A percentile compares a stretch with the other conserved stretches of the same genome.
Evolutionary conservation across 2,797 vertebrate genomes (phyloP).

Genomic region (Perodicticus potto): DNA sequence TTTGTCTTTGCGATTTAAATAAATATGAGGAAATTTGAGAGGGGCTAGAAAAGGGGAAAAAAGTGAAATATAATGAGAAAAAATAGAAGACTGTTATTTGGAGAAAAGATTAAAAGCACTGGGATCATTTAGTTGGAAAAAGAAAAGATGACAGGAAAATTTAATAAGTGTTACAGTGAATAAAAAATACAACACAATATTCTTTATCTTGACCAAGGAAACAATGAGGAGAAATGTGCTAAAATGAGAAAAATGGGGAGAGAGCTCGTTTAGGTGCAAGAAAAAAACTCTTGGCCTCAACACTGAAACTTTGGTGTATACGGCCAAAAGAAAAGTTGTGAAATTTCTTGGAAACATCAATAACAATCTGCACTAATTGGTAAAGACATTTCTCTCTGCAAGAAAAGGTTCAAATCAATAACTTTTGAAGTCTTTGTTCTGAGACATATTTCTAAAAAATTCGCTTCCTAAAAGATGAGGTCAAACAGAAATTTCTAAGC

Average conservation of each 20-base stretch:
- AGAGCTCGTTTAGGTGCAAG: constrained; percentile 38
- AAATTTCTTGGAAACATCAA: constrained; percentile 76
- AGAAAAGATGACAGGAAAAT: not conserved
- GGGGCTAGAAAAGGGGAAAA: not conserved
- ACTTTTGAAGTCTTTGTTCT: constrained; percentile 16
- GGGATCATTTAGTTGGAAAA: constrained; percentile 16
- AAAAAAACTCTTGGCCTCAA: constrained; percentile 57
- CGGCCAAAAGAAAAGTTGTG: constrained; percentile 64
- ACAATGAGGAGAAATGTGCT: constrained; percentile 36
- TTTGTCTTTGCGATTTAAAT: constrained; percentile 45
- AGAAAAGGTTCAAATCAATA: constrained; percentile 31
- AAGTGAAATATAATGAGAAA: constrained; percentile 9
- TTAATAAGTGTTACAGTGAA: not conserved
- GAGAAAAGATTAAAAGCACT: constrained; percentile 41
- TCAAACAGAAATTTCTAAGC: constrained; percentile 25
- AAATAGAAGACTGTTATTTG: constrained; percentile 45
- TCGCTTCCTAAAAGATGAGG: not conserved
- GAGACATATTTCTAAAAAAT: not conserved
- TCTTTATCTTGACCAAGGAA: constrained; percentile 60
- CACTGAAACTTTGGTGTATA: constrained; percentile 24
- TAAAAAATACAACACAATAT: constrained; percentile 15
- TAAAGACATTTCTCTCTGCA: constrained; percentile 62
- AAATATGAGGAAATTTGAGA: constrained; percentile 49
- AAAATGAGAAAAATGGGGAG: constrained; percentile 50
- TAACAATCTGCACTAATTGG: constrained; percentile 70